A percentile compares a stretch with the other conserved stretches of the same genome.
Conservation (phyloP, 2,113 vertebrate species). For the Rhinogobius similis region DNA sequence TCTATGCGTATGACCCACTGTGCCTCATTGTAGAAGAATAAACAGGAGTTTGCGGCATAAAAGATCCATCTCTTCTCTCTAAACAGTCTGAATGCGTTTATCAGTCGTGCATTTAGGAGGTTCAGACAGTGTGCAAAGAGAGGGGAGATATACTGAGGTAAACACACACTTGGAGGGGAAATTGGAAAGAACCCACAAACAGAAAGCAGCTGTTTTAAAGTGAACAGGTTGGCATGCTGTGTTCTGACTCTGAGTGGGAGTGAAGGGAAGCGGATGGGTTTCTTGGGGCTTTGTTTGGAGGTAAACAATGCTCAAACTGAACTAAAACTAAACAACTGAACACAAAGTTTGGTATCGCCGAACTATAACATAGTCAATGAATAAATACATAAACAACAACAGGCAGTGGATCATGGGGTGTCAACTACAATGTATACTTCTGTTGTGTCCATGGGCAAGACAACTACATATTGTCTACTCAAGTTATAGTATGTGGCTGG, state of each 20-base stretch:
- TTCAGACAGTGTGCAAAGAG: constrained; percentile 33
- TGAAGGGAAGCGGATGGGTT: not conserved
- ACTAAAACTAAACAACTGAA: not conserved
- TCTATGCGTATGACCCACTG: constrained; percentile 62
- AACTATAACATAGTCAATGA: too few species aligned
- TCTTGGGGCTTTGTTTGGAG: not conserved
- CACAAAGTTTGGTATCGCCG: too few species aligned
- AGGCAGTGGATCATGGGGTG: too few species aligned
- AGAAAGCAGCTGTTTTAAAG: constrained; percentile 4
- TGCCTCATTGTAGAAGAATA: constrained; percentile 51
- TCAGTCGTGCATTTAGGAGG: constrained; percentile 38
- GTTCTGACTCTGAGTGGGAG: not conserved
- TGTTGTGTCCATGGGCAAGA: too few species aligned
- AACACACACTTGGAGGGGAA: constrained; percentile 32
- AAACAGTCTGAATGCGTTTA: constrained; percentile 58
- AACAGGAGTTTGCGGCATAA: constrained; percentile 60
- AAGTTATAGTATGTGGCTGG: too few species aligned
- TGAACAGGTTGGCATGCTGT: constrained; percentile 4
- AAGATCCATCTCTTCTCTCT: constrained; percentile 56
- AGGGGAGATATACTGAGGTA: constrained; percentile 40
- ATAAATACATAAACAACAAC: too few species aligned
- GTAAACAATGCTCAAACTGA: constrained; percentile 3
- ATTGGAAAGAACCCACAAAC: constrained; percentile 20
- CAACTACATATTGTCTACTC: too few species aligned
- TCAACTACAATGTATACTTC: too few species aligned